A percentile compares a stretch with the other conserved stretches of the same genome.
Conservation (phyloP, 2,797 vertebrate genomes). For the Falco cherrug region DNA sequence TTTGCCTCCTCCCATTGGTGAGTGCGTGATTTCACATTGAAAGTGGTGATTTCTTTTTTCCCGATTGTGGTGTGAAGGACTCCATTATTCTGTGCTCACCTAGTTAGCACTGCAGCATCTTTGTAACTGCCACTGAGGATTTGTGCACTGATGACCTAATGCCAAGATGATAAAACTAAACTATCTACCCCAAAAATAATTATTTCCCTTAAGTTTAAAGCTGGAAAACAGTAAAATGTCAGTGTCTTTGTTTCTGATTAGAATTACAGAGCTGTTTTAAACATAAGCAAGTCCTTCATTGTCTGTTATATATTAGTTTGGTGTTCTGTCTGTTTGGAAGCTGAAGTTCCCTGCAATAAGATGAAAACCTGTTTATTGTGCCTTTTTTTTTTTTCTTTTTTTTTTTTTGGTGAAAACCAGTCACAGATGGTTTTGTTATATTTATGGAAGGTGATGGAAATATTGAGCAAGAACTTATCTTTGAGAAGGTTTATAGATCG, state of each 20-base stretch:
- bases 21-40: neutral
- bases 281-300: neutral
- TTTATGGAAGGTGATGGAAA: neutral
- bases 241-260: neutral
- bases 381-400: neutral
- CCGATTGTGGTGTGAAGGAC: neutral
- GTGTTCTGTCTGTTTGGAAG: neutral
- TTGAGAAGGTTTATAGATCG: neutral
- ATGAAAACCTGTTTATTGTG: neutral
- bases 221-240: neutral
- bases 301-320: neutral
- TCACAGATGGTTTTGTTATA: neutral
- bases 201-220: neutral
- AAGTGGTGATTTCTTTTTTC: neutral
- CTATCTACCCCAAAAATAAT: neutral
- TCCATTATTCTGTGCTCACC: rapidly evolving
- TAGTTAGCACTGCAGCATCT: neutral
- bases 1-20: neutral
- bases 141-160: neutral
- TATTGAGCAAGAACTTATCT: neutral
- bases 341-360: neutral
- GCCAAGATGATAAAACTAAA: neutral
- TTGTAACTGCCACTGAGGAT: neutral
- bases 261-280: neutral
- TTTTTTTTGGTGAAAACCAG: neutral